These are phyloP conservation scores for Apodemus agrarius DNA, from an alignment of 2,797 vertebrate species.

Conservation along the genomic window DNA sequence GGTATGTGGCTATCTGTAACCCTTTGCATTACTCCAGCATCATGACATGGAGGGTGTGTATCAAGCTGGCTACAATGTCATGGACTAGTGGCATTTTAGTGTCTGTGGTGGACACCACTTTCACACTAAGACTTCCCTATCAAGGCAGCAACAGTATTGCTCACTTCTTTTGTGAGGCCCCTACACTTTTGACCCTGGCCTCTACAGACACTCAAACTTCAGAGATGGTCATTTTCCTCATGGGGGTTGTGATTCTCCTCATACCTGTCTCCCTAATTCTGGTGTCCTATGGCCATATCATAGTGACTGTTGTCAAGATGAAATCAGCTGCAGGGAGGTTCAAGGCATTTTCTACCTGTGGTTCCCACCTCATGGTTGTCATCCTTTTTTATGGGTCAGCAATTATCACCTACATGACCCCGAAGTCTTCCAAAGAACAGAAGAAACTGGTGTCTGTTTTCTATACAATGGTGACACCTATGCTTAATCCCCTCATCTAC, in stretches of 20 bases:
- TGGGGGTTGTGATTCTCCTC: constrained; percentile 75
- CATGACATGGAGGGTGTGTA: constrained; percentile 70
- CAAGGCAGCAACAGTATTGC: constrained; percentile 66
- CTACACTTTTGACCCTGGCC: constrained; percentile 68
- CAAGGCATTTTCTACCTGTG: constrained; percentile 77
- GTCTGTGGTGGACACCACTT: constrained; percentile 69
- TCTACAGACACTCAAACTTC: constrained; percentile 55
- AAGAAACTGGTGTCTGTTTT: constrained; percentile 73
- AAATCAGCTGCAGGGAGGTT: constrained; percentile 62
- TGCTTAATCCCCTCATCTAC: constrained; percentile 77
- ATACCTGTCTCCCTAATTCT: constrained; percentile 71
- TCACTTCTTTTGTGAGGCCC: constrained; percentile 81
- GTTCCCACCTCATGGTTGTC: constrained; percentile 71
- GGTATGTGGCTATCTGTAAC: constrained; percentile 70
- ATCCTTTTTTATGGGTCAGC: constrained; percentile 74
- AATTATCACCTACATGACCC: constrained; percentile 72
- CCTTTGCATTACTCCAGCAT: constrained; percentile 70
- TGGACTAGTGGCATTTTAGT: constrained; percentile 75
- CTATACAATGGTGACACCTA: constrained; percentile 68
- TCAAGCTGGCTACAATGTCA: constrained; percentile 63
- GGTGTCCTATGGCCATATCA: constrained; percentile 63
- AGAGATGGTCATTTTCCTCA: constrained; percentile 74
- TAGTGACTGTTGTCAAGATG: constrained; percentile 70
- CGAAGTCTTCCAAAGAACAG: constrained; percentile 75
- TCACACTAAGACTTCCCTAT: constrained; percentile 71